Evolutionary conservation across 2,113 vertebrate genomes (phyloP), one percentile per base, ranked within the genome.

Genomic region (Saccopteryx bilineata): DNA sequence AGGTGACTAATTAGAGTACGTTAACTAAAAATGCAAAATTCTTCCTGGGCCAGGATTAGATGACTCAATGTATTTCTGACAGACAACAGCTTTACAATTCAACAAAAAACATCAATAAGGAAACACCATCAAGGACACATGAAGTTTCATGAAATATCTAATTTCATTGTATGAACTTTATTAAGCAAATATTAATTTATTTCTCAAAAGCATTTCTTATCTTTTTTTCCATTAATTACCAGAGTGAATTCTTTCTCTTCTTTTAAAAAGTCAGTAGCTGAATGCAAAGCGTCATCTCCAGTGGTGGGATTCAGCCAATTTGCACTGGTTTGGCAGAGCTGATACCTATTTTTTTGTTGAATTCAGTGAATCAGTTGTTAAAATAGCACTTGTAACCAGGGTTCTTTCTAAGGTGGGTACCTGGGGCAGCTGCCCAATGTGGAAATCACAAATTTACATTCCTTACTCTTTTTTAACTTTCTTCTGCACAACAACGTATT

Each of bases 91-190:
- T 80, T 88, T 78, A 91, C 19, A 54, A 66, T 75, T 92, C 69
- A 93, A 91, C 46, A 33, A 76, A 26, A 82, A 74, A 13, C 11
- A 94, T 72, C 68, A 80, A 92, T 65, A 93, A 75, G 39, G 54
- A 93, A 95, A 92, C 23, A 93, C 86, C 93, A 90, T 76, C 14
- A 87, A 75, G 21, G 71, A 18, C 7, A 52, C 80, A 63, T 68
- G 52, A 88, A 87, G 58, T 88, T 81, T 84, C 26, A 87, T 5
- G 2, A 80, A 78, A 75, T 93, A 56, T 65, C 39, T 90, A 84
- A 96, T 93, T 95, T 87, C 75, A 95, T 75, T 19, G 2, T 84
- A 63, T 81, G 31, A 93, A 95, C 61, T 87, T 93, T 83, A 93
- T 90, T 87, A 96, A 93, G 66, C 80, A 90, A 81, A 89, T 65